A percentile compares a stretch with the other conserved stretches of the same genome.
phyloP scores from a whole-genome alignment of 2,113 vertebrate genomes.

The Crotalus helleri region DNA sequence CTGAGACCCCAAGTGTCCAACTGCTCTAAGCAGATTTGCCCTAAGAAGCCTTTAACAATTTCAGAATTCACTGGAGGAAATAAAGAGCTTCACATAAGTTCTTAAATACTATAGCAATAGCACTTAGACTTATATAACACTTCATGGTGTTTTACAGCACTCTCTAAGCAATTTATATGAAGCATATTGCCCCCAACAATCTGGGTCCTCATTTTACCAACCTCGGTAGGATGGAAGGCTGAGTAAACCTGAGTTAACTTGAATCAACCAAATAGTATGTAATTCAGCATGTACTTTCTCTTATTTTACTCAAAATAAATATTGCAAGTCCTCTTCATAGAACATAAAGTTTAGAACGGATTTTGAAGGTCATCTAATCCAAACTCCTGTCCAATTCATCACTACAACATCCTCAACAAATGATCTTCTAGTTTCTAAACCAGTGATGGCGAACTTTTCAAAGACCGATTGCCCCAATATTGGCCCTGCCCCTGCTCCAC shows the following conservation, averaged over 20 bases:
- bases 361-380: not conserved
- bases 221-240: not conserved
- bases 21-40: not conserved
- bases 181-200: not conserved
- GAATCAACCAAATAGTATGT: not conserved
- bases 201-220: not conserved
- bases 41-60: not conserved
- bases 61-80: not conserved
- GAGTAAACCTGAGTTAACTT: not conserved
- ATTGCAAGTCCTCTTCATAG: not conserved
- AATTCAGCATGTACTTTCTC: not conserved
- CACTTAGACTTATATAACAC: not conserved
- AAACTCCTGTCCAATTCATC: not conserved
- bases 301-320: not conserved
- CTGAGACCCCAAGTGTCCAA: not conserved
- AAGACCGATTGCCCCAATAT: too few species aligned
- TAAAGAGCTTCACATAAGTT: not conserved
- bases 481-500: too few species aligned
- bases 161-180: not conserved
- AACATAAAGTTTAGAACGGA: not conserved
- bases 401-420: not conserved
- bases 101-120: not conserved
- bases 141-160: not conserved
- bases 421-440: not conserved
- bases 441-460: too few species aligned